These are phyloP conservation scores for Dendrocincla fuliginosa DNA, from an alignment of 2,797 vertebrate genomes.

Conservation along the genomic window DNA sequence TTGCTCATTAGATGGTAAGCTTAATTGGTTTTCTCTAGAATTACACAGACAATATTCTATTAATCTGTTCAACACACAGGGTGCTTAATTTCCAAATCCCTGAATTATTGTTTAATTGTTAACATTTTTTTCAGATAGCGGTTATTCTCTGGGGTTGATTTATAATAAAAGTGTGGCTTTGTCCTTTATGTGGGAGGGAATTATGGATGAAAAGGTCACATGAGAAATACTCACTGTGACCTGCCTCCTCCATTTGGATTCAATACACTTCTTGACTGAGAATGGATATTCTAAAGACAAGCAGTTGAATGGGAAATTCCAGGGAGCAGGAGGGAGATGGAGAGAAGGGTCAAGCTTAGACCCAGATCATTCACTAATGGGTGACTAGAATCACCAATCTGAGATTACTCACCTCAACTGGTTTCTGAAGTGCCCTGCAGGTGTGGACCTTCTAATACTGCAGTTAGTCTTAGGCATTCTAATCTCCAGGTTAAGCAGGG, in stretches of 20 bases:
- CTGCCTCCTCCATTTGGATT: neutral
- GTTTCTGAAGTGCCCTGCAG: neutral
- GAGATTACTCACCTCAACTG: neutral
- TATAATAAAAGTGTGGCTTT: constrained; percentile 5
- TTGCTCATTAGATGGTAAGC: constrained; percentile 36
- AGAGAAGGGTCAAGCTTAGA: neutral
- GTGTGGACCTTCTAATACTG: too few relatives aligned
- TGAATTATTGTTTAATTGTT: constrained; percentile 64
- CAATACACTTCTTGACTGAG: neutral
- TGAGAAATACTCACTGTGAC: neutral
- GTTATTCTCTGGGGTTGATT: constrained; percentile 11
- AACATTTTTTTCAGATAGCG: constrained; percentile 43
- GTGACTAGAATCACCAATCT: neutral
- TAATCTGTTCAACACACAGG: constrained; percentile 55
- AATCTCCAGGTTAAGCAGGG: neutral
- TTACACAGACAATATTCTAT: constrained; percentile 52
- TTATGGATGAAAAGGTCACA: neutral
- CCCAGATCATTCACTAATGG: neutral
- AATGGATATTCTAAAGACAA: neutral
- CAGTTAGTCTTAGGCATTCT: neutral
- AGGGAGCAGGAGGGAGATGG: neutral
- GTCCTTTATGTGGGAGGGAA: neutral
- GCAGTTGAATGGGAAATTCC: neutral
- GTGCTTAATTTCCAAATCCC: constrained; percentile 55
- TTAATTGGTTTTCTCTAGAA: constrained; percentile 69